These are phyloP conservation scores for Volucella zonaria DNA, from an alignment of 2,888 invertebrate species.

Conservation along the genomic window DNA sequence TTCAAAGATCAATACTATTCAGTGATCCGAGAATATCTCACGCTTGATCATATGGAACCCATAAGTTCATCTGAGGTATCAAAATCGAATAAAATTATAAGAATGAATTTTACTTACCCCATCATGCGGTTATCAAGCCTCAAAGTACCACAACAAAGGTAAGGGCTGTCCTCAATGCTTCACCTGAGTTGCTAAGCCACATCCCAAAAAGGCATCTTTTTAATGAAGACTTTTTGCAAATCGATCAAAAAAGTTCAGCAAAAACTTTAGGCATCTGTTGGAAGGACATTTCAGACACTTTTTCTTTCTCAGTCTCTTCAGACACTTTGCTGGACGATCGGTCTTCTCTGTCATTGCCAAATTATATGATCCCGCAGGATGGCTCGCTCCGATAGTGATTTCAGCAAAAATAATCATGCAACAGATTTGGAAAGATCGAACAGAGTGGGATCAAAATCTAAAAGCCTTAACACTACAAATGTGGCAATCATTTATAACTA, in stretches of 20 bases:
- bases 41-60: too few relatives aligned
- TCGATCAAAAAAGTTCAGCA: neutral
- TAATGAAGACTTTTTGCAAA: neutral
- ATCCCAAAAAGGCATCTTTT: slow-evolving; percentile 2
- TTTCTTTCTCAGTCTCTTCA: neutral
- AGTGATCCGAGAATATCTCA: too few relatives aligned
- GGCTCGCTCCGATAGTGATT: slow-evolving; percentile 19
- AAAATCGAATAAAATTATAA: neutral
- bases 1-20: slow-evolving; percentile 22
- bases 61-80: neutral
- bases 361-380: slow-evolving; percentile 44
- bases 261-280: slow-evolving; percentile 15
- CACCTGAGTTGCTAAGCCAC: neutral
- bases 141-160: slow-evolving; percentile 9
- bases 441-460: slow-evolving; percentile 49
- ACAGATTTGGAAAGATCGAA: slow-evolving; percentile 33
- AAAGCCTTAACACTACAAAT: neutral
- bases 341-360: slow-evolving; percentile 50
- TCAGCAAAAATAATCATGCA: slow-evolving; percentile 15
- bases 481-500: slow-evolving; percentile 28
- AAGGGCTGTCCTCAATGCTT: slow-evolving; percentile 18
- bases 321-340: neutral
- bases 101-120: slow-evolving; percentile 29
- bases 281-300: neutral
- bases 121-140: slow-evolving; percentile 16